Evolutionary conservation across 2,888 invertebrate genomes (phyloP).

Genomic region (Pammene fasciana): DNA sequence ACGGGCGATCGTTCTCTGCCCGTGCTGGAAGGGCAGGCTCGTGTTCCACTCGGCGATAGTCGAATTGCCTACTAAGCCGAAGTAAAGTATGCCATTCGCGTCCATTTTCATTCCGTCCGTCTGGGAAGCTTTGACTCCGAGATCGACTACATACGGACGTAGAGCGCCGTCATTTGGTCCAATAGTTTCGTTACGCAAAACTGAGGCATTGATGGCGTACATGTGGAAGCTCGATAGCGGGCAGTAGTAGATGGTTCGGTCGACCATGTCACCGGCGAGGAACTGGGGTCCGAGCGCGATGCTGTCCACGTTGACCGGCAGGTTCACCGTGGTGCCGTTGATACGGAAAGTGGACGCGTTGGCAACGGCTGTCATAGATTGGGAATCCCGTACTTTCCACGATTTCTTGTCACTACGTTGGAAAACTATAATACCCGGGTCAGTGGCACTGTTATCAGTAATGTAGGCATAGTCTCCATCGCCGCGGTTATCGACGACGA

Average conservation of each 20-base stretch:
- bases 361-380: slow-evolving; percentile 85
- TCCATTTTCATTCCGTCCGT: slow-evolving; percentile 91
- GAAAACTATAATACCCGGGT: slow-evolving; percentile 89
- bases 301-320: slow-evolving; percentile 86
- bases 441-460: slow-evolving; percentile 86
- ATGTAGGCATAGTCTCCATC: slow-evolving; percentile 89
- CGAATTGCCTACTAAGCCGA: slow-evolving; percentile 86
- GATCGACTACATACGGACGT: slow-evolving; percentile 80
- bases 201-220: slow-evolving; percentile 85
- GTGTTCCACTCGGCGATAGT: slow-evolving; percentile 89
- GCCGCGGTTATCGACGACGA: slow-evolving; percentile 88
- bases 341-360: slow-evolving; percentile 85
- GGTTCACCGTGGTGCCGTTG: slow-evolving; percentile 81
- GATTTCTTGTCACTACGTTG: slow-evolving; percentile 85
- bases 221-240: slow-evolving; percentile 87
- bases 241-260: slow-evolving; percentile 85
- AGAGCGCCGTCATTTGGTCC: slow-evolving; percentile 63
- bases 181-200: slow-evolving; percentile 82
- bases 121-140: slow-evolving; percentile 86
- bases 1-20: slow-evolving; percentile 86
- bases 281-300: slow-evolving; percentile 87
- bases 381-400: slow-evolving; percentile 87
- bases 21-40: slow-evolving; percentile 80
- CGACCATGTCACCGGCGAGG: slow-evolving; percentile 64
- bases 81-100: slow-evolving; percentile 86